Percentiles rank a stretch among this genome's conserved stretches.
Conservation (phyloP, 2,113 vertebrate genomes). For the Lucifuga dentata region DNA sequence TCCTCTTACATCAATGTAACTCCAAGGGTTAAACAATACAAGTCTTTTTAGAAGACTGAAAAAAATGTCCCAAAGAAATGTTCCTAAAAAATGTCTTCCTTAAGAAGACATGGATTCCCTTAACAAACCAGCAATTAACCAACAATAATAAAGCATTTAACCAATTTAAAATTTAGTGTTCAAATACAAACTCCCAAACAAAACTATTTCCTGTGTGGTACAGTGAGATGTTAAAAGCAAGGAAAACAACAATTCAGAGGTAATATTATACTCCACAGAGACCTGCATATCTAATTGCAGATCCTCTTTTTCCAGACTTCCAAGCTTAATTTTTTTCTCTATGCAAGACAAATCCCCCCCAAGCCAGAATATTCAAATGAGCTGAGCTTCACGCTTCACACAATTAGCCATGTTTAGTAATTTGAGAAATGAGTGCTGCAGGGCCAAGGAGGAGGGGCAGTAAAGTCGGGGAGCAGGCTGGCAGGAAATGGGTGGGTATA, state of each 20-base stretch:
- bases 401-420: slow-evolving; percentile 89
- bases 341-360: slow-evolving; percentile 82
- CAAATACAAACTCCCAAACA: slow-evolving; percentile 15
- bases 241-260: slow-evolving; percentile 42
- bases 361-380: slow-evolving; percentile 91
- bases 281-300: slow-evolving; percentile 39
- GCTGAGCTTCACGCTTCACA: slow-evolving; percentile 87
- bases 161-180: slow-evolving; percentile 12
- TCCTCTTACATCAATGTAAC: background rate
- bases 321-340: slow-evolving; percentile 76
- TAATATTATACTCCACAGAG: slow-evolving; percentile 43
- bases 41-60: background rate
- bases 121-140: too few relatives aligned
- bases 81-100: background rate
- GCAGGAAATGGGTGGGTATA: slow-evolving; percentile 78
- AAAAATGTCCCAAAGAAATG: background rate
- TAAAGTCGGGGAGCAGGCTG: slow-evolving; percentile 62
- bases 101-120: background rate
- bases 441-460: slow-evolving; percentile 71
- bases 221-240: slow-evolving; percentile 12
- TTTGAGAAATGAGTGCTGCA: slow-evolving; percentile 77
- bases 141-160: background rate
- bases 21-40: background rate
- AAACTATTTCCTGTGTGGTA: slow-evolving; percentile 4
- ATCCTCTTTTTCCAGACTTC: slow-evolving; percentile 53